Base-by-base conservation (phyloP, 2,113 vertebrate species). In the Lepisosteus osseus region DNA sequence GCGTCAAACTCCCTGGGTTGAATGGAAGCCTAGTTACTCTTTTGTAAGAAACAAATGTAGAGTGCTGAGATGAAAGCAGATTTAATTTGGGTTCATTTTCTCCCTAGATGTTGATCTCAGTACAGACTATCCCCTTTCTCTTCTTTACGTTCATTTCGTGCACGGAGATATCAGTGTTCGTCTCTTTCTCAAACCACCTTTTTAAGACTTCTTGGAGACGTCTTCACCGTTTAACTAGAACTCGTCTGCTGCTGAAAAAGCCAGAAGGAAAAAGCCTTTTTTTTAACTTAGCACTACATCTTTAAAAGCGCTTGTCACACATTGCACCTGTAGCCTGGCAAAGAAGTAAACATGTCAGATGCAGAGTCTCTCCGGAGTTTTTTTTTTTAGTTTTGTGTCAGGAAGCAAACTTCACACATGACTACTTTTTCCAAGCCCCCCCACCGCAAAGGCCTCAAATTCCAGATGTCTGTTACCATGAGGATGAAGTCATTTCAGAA, bases 401-500 rank as follows among this genome's bases (percentile, higher is more conserved):
- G 11, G 56, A 59, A 3, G 11, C n/a, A 4, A n/a, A 67, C 74
- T 77, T 86, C 78, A 83, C 83, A 82, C 83, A 76, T 79, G 78
- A 78, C 70, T 79, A 71, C 71, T 67, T 76, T 78, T 77, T 74
- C 76, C 77, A 81, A 73, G 82, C 69, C 63, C 61, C 71, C 75
- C 79, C 51, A 67, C 76, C 69, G 76, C 73, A 76, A 68, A 3
- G 56, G 67, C 78, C 81, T 83, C 81, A 78, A 77, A 78, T 79
- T 77, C 84, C 81, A 81, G 79, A 79, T 84, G 82, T 81, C 84
- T 86, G 79, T 83, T 80, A 80, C 84, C 75, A 75, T 77, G 77
- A 82, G 84, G 80, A 86, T 83, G 69, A 81, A 83, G 84, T 79
- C 82, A 80, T 84, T 82, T 82, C 79, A 8, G 3, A 76, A 77